Percentiles rank a stretch among this genome's conserved stretches.
Evolutionary conservation across 1,140 invertebrate species (phyloP).

Genomic region (Holcopasites calliopsidis): DNA sequence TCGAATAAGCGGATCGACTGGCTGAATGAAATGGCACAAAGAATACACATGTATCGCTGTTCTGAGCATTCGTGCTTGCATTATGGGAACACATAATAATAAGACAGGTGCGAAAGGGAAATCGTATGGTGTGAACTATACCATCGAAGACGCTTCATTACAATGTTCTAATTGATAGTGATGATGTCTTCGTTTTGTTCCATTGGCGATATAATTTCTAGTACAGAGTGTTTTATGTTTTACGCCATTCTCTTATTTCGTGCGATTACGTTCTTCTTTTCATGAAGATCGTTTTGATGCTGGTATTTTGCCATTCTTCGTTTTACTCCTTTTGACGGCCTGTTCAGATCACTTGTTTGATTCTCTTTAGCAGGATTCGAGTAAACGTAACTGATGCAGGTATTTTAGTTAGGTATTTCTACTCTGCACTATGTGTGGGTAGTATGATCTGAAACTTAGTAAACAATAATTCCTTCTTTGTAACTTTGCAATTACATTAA

Average conservation of each 20-base stretch:
- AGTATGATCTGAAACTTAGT: too few relatives aligned
- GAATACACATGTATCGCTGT: slow-evolving; percentile 21
- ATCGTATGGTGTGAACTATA: neutral
- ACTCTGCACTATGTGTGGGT: too few relatives aligned
- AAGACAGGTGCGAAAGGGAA: neutral
- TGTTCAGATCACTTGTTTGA: neutral
- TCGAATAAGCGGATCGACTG: slow-evolving; percentile 29
- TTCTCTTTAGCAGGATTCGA: neutral
- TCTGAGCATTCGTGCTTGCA: slow-evolving; percentile 2
- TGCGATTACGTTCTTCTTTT: neutral
- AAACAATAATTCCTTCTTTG: too few relatives aligned
- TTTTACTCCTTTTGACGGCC: neutral
- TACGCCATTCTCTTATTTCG: neutral
- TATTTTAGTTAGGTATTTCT: too few relatives aligned
- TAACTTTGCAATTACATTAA: too few relatives aligned
- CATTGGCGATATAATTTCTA: slow-evolving; percentile 6
- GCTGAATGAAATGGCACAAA: slow-evolving; percentile 14
- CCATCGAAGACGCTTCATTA: slow-evolving; percentile 5
- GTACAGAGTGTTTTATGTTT: too few relatives aligned
- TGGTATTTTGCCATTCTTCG: neutral
- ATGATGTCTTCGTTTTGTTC: neutral
- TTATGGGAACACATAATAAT: slow-evolving; percentile 13
- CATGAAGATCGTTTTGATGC: too few relatives aligned
- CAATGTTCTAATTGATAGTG: slow-evolving; percentile 33
- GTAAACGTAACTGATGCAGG: slow-evolving; percentile 2